Percentiles rank a stretch among this genome's conserved stretches.
These are phyloP conservation scores for Megaleporinus macrocephalus DNA, from an alignment of 2,113 vertebrate species.

Conservation along the genomic window DNA sequence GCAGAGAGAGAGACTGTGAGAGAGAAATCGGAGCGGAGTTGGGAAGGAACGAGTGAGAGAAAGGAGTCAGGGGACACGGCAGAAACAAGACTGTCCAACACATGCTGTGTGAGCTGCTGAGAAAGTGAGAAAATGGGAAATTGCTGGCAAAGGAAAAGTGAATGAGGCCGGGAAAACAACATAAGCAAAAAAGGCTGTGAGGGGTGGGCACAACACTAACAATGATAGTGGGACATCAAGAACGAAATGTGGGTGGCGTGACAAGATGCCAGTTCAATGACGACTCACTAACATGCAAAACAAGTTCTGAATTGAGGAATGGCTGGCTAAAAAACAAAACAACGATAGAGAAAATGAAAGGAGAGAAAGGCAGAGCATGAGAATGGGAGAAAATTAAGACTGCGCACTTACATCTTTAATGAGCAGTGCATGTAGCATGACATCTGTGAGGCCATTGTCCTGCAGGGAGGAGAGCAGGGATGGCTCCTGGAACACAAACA, in stretches of 20 bases:
- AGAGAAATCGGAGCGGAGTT: slow-evolving; percentile 44
- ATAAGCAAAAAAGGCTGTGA: slow-evolving; percentile 9
- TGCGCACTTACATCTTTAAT: slow-evolving; percentile 92
- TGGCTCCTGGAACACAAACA: slow-evolving; percentile 98
- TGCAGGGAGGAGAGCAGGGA: slow-evolving; percentile 92
- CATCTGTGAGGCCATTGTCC: slow-evolving; percentile 94
- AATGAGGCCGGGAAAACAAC: background rate
- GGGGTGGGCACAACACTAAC: background rate
- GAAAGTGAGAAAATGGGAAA: slow-evolving; percentile 28
- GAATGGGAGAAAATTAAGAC: background rate
- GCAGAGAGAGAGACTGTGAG: slow-evolving; percentile 57
- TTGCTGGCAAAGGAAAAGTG: slow-evolving; percentile 8
- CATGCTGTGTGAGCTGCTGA: slow-evolving; percentile 33
- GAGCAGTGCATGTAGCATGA: slow-evolving; percentile 94
- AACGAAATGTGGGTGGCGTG: slow-evolving; percentile 7
- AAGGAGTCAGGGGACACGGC: slow-evolving; percentile 39
- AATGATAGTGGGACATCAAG: background rate
- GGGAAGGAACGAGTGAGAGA: slow-evolving; percentile 48
- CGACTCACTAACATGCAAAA: slow-evolving; percentile 14
- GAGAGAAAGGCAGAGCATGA: background rate
- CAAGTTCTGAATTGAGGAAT: background rate
- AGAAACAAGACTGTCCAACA: slow-evolving; percentile 40
- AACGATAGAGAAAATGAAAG: background rate
- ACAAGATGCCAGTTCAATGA: slow-evolving; percentile 27
- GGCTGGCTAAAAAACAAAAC: background rate